A percentile compares a stretch with the other conserved stretches of the same genome.
Evolutionary conservation across 2,113 vertebrate genomes (phyloP).

Genomic region (Rhinogobius similis): DNA sequence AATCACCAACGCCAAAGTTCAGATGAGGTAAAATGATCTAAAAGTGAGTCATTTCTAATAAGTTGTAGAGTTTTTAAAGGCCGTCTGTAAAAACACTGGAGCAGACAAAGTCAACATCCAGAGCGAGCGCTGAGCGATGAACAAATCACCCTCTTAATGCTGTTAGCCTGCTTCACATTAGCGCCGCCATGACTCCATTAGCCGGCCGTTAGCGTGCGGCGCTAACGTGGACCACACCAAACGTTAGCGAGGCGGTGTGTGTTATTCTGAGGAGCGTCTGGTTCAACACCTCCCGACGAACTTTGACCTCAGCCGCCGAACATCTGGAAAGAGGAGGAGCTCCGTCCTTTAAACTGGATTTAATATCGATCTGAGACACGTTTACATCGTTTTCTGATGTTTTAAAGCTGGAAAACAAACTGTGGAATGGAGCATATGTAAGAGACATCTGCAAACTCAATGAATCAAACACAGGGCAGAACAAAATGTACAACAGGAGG

Average conservation of each 20-base stretch:
- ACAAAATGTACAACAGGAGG: too few species aligned
- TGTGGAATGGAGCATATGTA: too few species aligned
- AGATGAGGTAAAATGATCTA: not conserved
- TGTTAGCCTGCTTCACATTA: not conserved
- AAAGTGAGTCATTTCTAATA: not conserved
- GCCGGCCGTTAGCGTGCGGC: not conserved
- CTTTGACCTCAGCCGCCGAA: not conserved
- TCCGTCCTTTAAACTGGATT: too few species aligned
- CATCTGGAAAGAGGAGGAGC: not conserved
- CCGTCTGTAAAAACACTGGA: not conserved
- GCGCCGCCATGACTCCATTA: not conserved
- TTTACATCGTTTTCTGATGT: too few species aligned
- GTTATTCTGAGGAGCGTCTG: not conserved
- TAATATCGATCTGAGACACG: too few species aligned
- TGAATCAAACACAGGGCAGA: too few species aligned
- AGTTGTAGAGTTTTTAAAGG: not conserved
- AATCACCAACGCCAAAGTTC: not conserved
- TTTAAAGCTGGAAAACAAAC: too few species aligned
- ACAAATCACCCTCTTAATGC: not conserved
- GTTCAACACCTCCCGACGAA: not conserved
- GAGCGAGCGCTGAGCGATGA: too few species aligned
- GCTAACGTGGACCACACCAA: slow-evolving; percentile 1
- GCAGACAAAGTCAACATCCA: not conserved
- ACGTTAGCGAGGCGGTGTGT: not conserved
- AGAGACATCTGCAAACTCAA: too few species aligned